phyloP scores from a whole-genome alignment of 2,888 invertebrate genomes.

The Meloe dianella region DNA sequence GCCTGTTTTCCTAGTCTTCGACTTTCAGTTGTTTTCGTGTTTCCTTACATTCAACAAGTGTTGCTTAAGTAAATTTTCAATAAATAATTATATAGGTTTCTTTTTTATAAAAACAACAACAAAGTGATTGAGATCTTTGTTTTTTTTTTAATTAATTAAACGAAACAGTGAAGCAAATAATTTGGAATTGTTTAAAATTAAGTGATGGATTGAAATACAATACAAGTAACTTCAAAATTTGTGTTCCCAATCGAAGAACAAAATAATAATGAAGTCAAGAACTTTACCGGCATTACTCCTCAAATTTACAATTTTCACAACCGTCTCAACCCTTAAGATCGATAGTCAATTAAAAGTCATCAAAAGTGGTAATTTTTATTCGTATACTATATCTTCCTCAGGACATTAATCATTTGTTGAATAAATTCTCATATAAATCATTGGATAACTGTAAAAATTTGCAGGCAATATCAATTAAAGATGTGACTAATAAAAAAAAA shows the following conservation, averaged over 20 bases:
- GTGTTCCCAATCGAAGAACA: not conserved
- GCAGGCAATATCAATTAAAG: conserved; percentile 38
- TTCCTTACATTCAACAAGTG: not conserved
- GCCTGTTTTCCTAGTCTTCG: not conserved
- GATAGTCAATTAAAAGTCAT: conserved; percentile 59
- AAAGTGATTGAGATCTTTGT: not conserved
- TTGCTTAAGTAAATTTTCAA: not conserved
- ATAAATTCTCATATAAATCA: conserved; percentile 24
- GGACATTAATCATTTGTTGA: not conserved
- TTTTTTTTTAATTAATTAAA: conserved; percentile 28
- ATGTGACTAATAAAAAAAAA: not conserved
- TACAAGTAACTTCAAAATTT: too few species aligned
- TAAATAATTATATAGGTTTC: not conserved
- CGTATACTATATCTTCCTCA: not conserved
- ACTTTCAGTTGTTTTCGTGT: conserved; percentile 7
- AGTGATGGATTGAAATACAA: not conserved
- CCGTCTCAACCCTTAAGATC: conserved; percentile 48
- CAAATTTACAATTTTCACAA: not conserved
- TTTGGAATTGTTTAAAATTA: conserved; percentile 10
- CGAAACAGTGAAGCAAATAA: conserved; percentile 22
- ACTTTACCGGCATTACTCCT: not conserved
- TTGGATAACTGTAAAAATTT: conserved; percentile 40
- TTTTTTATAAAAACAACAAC: not conserved
- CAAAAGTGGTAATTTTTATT: conserved; percentile 55
- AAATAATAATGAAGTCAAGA: not conserved